Evolutionary conservation across 1,140 invertebrate species (phyloP), one percentile per base, ranked within the genome.

Genomic region (Frieseomelitta varia): DNA sequence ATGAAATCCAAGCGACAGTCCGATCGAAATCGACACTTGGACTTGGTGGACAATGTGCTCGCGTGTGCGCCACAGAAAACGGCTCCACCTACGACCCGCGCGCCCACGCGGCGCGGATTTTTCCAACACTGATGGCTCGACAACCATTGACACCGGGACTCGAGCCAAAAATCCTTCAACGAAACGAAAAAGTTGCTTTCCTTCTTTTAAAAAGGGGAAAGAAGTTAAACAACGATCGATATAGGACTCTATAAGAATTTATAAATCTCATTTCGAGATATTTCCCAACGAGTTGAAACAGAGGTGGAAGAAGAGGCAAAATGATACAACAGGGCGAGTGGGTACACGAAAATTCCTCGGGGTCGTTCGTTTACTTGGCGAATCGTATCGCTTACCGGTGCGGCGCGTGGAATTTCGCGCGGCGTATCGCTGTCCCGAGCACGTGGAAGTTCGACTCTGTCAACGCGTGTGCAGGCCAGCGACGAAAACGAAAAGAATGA

Each of bases 361-460:
- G 34, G 53, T 79, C 80, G 34, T 79, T 27, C 78, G 58, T 63
- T 27, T 27, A 47, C 39, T 47, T 8, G 39, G 53, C n/a, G 61
- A 71, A 56, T 71, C 74, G 73, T 90, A 91, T 91, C 88, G 78
- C 81, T 91, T 91, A 90, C 90, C 78, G 73, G 65, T 47, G 84
- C 75, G 73, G 65, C 65, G 84, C 81, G 76, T 84, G 85, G 89
- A 90, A 89, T 90, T 90, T 81, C 68, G 83, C 68, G 83, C 88
- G 71, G 67, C 61, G 74, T 79, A 69, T 74, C 47, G 15, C 12
- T 12, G 55, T 53, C 69, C 58, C 30, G 27, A 53, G 27, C 55
- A 58, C 81, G n/a, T 73, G 79, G 85, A 89, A 89, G 79, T 88
- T 84, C 79, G 87, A 79, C 86, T 53, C 77, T 88, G 83, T 88